Percentiles rank a stretch among this genome's conserved stretches.
Evolutionary conservation across 2,797 vertebrate species (phyloP).

Genomic region (Platalea minor): DNA sequence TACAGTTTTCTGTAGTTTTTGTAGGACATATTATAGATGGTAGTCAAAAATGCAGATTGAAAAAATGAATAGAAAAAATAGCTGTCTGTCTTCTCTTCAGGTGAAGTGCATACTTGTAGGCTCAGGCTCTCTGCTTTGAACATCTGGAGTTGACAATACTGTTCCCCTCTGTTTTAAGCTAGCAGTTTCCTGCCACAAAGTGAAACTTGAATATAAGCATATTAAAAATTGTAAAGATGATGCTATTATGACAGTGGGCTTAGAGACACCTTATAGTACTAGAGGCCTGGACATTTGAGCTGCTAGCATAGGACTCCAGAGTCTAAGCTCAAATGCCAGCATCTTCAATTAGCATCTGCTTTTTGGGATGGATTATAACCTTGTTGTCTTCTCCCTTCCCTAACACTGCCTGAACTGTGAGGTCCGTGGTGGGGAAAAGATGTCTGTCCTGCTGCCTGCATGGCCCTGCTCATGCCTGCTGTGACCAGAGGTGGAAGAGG

Average conservation of each 20-base stretch:
- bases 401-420: background rate
- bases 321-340: background rate
- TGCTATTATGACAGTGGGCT: background rate
- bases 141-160: background rate
- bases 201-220: background rate
- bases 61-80: background rate
- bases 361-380: background rate
- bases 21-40: background rate
- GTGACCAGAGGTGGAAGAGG: background rate
- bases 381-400: background rate
- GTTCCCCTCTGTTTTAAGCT: background rate
- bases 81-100: background rate
- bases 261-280: background rate
- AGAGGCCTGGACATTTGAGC: background rate
- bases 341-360: background rate
- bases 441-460: background rate
- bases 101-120: background rate
- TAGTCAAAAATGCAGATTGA: background rate
- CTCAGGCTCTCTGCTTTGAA: background rate
- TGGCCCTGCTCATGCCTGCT: background rate
- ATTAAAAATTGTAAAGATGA: background rate
- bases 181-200: background rate
- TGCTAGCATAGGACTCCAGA: background rate
- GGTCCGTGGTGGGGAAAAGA: background rate
- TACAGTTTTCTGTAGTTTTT: background rate